Conservation (phyloP, 2,888 invertebrate species). For the Morinoia aosen region DNA sequence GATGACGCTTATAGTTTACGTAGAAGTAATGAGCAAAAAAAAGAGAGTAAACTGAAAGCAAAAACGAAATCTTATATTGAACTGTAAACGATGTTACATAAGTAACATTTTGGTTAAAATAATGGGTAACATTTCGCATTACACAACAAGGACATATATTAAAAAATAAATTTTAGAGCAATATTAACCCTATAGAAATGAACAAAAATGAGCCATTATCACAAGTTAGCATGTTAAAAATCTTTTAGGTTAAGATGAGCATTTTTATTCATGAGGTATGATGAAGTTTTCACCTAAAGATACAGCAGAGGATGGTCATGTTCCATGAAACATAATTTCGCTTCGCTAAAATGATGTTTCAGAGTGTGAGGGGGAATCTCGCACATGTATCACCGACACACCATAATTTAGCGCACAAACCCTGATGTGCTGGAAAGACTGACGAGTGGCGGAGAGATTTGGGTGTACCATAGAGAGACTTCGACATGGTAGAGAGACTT, state of each 20-base stretch:
- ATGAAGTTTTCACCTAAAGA: not conserved
- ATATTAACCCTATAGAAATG: not conserved
- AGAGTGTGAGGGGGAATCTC: not conserved
- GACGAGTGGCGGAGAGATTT: no score
- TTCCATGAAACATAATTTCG: not conserved
- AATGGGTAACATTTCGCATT: no score
- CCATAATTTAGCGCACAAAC: not conserved
- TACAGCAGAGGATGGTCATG: not conserved
- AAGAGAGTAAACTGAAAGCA: no score
- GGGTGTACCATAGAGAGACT: no score
- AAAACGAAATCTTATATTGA: no score
- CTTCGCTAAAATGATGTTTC: not conserved
- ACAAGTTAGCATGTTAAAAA: not conserved
- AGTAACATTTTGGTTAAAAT: no score
- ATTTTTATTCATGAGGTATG: not conserved
- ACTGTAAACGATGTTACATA: no score
- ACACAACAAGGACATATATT: not conserved
- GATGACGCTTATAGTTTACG: no score
- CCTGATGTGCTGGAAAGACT: no score
- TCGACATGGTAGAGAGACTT: no score
- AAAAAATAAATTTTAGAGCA: not conserved
- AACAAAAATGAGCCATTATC: not conserved
- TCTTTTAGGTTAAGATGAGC: not conserved
- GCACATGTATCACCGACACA: not conserved
- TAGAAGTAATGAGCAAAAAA: no score